Evolutionary conservation across 2,888 invertebrate species (phyloP).

Genomic region (Alloscopus bannaensis): DNA sequence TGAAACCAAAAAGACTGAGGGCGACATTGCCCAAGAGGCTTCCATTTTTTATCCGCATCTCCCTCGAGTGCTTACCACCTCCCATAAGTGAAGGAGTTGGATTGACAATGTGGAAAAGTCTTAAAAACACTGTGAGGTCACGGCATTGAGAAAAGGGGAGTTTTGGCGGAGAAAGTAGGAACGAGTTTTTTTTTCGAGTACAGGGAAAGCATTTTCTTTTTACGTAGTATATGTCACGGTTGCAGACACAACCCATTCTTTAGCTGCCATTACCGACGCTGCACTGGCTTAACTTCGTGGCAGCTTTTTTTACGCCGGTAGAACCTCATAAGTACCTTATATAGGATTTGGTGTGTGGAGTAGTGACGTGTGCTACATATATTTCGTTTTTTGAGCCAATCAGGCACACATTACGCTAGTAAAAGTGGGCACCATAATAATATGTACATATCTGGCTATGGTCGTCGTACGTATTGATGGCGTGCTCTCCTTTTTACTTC

Average conservation of each 20-base stretch:
- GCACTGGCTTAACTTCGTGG: not conserved
- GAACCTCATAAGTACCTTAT: not conserved
- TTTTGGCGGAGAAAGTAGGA: too few relatives aligned
- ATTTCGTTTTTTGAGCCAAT: too few relatives aligned
- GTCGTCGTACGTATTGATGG: not conserved
- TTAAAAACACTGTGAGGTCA: not conserved
- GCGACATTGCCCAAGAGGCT: conserved; percentile 19
- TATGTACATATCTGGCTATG: not conserved
- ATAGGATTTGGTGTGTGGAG: not conserved
- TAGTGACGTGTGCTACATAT: not conserved
- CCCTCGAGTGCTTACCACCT: not conserved
- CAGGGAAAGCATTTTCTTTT: conserved; percentile 11
- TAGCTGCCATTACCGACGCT: not conserved
- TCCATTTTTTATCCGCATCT: conserved; percentile 2
- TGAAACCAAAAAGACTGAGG: not conserved
- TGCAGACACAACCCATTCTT: conserved; percentile 20
- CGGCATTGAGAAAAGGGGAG: not conserved
- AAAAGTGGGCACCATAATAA: not conserved
- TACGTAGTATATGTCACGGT: conserved; percentile 10
- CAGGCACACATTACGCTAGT: too few relatives aligned
- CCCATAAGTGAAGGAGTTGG: conserved; percentile 3
- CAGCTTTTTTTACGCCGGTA: not conserved
- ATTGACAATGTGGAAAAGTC: conserved; percentile 5
- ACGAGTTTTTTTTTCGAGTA: too few relatives aligned
- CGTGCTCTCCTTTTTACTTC: not conserved